Percentiles rank a stretch among this genome's conserved stretches.
These are phyloP conservation scores for Alces alces DNA, from an alignment of 2,113 vertebrate genomes.

Conservation along the genomic window DNA sequence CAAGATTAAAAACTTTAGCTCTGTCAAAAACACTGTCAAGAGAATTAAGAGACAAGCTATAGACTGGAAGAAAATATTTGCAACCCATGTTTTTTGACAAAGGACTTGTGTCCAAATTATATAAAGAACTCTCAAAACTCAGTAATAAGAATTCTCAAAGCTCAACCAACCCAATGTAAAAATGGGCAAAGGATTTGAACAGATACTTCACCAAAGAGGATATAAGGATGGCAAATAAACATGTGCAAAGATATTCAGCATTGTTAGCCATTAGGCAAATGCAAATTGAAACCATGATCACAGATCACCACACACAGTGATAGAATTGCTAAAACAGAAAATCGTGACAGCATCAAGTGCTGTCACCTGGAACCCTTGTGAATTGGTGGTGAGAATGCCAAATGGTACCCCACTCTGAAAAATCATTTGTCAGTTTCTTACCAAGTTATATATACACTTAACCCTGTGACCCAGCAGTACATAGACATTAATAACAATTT, in stretches of 20 bases:
- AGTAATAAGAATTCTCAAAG: conserved; percentile 5
- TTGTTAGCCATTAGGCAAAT: background rate
- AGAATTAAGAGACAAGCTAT: background rate
- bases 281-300: background rate
- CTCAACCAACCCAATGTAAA: conserved; percentile 1
- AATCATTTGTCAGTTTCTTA: background rate
- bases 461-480: background rate
- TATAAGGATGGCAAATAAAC: background rate
- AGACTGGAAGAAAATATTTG: conserved; percentile 15
- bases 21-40: background rate
- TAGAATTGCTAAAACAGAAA: conserved; percentile 16
- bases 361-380: background rate
- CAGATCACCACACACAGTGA: background rate
- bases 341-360: background rate
- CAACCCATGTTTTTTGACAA: background rate
- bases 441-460: background rate
- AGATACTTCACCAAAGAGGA: background rate
- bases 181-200: background rate
- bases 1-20: conserved; percentile 2
- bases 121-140: background rate
- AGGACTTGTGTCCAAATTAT: background rate
- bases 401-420: background rate
- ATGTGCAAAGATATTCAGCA: background rate
- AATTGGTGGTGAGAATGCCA: background rate
- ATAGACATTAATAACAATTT: background rate